Percentiles rank a stretch among this genome's conserved stretches.
Evolutionary conservation across 2,888 invertebrate genomes (phyloP).

Genomic region (Apocheima hispidaria): DNA sequence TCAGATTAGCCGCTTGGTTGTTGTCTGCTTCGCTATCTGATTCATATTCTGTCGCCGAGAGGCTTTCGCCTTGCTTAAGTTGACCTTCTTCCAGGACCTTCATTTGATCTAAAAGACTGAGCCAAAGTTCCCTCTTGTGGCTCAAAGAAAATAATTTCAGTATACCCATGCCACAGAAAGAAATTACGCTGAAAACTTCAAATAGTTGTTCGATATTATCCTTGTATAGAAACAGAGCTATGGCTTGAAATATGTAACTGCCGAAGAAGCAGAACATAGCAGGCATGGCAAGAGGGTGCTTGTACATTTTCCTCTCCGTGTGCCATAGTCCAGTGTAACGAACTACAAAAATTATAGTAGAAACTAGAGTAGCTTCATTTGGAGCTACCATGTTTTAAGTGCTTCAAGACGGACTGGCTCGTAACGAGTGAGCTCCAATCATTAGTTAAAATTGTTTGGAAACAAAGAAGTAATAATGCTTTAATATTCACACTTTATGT

Average conservation of each 20-base stretch:
- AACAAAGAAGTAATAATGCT: slow-evolving; percentile 21
- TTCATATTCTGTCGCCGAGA: slow-evolving; percentile 50
- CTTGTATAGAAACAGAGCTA: slow-evolving; percentile 53
- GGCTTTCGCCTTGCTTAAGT: slow-evolving; percentile 36
- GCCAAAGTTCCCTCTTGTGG: slow-evolving; percentile 55
- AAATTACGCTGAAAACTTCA: slow-evolving; percentile 67
- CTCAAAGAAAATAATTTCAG: slow-evolving; percentile 64
- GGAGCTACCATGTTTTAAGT: slow-evolving; percentile 7
- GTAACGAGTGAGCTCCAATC: neutral
- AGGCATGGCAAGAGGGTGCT: slow-evolving; percentile 52
- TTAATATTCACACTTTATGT: slow-evolving; percentile 13
- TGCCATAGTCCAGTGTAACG: slow-evolving; percentile 53
- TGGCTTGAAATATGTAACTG: slow-evolving; percentile 56
- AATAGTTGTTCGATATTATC: slow-evolving; percentile 61
- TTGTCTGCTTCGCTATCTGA: slow-evolving; percentile 47
- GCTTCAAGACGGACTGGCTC: neutral
- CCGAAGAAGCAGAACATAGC: slow-evolving; percentile 54
- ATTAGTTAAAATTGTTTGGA: slow-evolving; percentile 25
- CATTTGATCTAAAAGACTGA: slow-evolving; percentile 53
- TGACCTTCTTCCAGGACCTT: slow-evolving; percentile 56
- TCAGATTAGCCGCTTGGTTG: slow-evolving; percentile 29
- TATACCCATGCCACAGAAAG: slow-evolving; percentile 68
- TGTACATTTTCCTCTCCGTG: slow-evolving; percentile 34
- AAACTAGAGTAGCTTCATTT: slow-evolving; percentile 3
- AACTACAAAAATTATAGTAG: slow-evolving; percentile 38